Evolutionary conservation across 2,888 invertebrate genomes (phyloP), one percentile per base, ranked within the genome.

Genomic region (Petrophora chlorosata): DNA sequence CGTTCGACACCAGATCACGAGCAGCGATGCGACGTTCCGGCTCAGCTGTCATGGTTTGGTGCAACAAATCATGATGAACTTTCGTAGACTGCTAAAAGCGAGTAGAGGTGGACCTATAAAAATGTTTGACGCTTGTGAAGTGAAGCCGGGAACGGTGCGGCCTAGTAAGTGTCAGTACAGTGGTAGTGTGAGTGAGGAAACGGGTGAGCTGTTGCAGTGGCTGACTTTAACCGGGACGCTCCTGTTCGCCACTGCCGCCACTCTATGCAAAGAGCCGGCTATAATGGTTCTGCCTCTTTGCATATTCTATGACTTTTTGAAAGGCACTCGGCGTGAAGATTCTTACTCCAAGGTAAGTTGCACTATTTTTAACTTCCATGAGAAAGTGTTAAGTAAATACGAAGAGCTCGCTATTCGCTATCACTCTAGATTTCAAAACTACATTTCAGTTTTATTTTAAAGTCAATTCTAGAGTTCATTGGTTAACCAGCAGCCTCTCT

Each of bases 261-360:
- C 98, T 88, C 92, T 99, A 64, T 97, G 97, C 90, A 99, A 98
- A 90, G 99, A 99, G 88, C 98, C 98, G 39, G 98, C 98, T 41
- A 94, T 98, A 73, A 97, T 97, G 61, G 97, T 98, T 53, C 90
- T 99, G 69, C 94, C 96, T 46, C 94, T 98, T 56, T 98, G 98
- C 88, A 95, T 95, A 65, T 91, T 96, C 58, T 98, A 97, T 90
- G 98, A 99, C 86, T 91, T 96, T 73, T 86, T 94, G 64, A 92
- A 91, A 67, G 91, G 92, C 62, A 77, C 79, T 65, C 89, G 86
- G 50, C 85, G 85, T 57, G 87, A 85, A 69, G 84, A 87, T 76
- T 74, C 79, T 53, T 83, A 85, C 68, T 85, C 92, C 69, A 93
- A 93, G 92, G 93, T 93, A 82, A 87, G 84, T 59, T 59, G 67